Percentiles rank a stretch among this genome's conserved stretches.
These are phyloP conservation scores for Andrena minutula DNA, from an alignment of 2,888 invertebrate species.

Conservation along the genomic window DNA sequence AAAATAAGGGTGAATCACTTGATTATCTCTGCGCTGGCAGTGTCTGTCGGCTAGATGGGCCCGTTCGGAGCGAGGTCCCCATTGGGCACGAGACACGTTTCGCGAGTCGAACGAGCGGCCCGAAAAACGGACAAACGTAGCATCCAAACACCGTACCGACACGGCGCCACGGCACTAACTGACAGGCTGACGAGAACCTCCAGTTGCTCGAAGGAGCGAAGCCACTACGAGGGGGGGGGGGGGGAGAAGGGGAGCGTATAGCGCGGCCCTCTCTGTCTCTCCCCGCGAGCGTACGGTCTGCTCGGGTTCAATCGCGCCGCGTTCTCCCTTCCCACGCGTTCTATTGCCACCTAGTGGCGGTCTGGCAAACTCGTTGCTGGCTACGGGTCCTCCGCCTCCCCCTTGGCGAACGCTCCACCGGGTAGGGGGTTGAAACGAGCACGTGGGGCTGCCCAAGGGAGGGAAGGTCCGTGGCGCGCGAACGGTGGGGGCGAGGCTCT, in stretches of 20 bases:
- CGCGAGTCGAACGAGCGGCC: conserved; percentile 38
- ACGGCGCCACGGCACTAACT: conserved; percentile 84
- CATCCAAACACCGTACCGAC: conserved; percentile 72
- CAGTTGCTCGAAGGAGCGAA: conserved; percentile 66
- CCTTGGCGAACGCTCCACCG: conserved; percentile 4
- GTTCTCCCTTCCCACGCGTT: conserved; percentile 42
- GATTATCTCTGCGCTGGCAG: conserved; percentile 19
- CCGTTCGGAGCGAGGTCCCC: conserved; percentile 44
- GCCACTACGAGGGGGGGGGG: conserved; percentile 58
- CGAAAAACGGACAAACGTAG: conserved; percentile 45
- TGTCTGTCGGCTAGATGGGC: conserved; percentile 26
- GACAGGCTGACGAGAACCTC: conserved; percentile 78
- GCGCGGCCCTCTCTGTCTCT: conserved; percentile 46
- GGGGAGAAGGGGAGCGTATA: conserved; percentile 11
- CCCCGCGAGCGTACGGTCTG: conserved; percentile 17
- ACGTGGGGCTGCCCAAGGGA: conserved; percentile 68
- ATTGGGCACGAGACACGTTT: conserved; percentile 58
- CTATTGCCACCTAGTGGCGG: conserved; percentile 78
- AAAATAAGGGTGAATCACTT: conserved; percentile 38
- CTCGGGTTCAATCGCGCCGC: conserved; percentile 40
- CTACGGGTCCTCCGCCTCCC: conserved; percentile 55
- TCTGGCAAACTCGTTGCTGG: conserved; percentile 62
- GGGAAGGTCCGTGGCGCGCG: conserved; percentile 55
- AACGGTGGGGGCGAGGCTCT: conserved; percentile 45
- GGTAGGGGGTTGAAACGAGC: conserved; percentile 68